Conservation (phyloP, 1,140 invertebrate genomes). For the Episyrphus balteatus region DNA sequence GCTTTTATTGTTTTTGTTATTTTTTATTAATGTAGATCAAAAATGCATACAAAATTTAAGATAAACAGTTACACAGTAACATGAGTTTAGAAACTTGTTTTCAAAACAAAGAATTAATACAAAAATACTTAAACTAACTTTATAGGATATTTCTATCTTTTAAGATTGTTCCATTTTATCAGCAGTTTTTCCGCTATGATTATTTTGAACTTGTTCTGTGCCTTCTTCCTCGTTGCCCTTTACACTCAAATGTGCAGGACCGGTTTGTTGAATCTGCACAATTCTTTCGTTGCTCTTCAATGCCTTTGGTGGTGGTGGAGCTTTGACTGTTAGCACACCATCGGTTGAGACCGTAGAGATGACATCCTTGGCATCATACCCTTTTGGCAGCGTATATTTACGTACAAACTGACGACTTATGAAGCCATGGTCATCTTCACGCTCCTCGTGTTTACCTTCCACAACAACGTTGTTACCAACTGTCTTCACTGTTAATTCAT, state of each 20-base stretch:
- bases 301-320: constrained; percentile 40
- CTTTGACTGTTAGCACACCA: constrained; percentile 57
- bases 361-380: constrained; percentile 50
- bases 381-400: constrained; percentile 57
- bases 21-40: too few relatives aligned
- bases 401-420: constrained; percentile 64
- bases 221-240: constrained; percentile 17
- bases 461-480: constrained; percentile 56
- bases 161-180: constrained; percentile 21
- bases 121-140: not conserved
- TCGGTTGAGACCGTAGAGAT: constrained; percentile 60
- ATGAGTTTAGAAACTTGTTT: constrained; percentile 13
- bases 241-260: constrained; percentile 31
- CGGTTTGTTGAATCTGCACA: constrained; percentile 39
- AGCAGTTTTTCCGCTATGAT: constrained; percentile 16
- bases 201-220: constrained; percentile 7
- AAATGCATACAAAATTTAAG: too few relatives aligned
- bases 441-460: constrained; percentile 65
- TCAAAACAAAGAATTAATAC: not conserved
- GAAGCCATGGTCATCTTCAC: constrained; percentile 58
- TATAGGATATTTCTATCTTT: constrained; percentile 2
- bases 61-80: constrained; percentile 11
- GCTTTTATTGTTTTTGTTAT: too few relatives aligned
- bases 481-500: constrained; percentile 72
- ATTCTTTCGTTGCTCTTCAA: constrained; percentile 36